Percentiles rank a stretch among this genome's conserved stretches.
phyloP scores from a whole-genome alignment of 2,113 vertebrate genomes.

The Pelusios castaneus region DNA sequence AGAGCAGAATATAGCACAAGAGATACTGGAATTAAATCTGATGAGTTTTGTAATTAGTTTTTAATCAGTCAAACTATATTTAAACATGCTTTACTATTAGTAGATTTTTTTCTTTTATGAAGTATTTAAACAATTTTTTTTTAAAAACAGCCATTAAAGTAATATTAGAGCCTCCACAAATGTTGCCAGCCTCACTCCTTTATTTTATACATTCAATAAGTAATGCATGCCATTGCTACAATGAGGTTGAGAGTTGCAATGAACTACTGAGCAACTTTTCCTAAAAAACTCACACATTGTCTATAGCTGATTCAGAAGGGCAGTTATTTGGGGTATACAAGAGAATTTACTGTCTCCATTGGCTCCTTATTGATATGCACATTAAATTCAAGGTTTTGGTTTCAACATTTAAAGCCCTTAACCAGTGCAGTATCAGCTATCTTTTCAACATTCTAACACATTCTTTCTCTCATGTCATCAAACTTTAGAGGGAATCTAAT shows the following conservation, averaged over 20 bases:
- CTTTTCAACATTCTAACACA: neutral
- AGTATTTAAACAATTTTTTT: neutral
- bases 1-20: neutral
- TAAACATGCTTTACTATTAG: neutral
- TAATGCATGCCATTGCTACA: neutral
- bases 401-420: neutral
- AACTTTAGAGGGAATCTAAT: too few relatives aligned
- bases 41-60: neutral
- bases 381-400: neutral
- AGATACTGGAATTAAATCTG: neutral
- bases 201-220: neutral
- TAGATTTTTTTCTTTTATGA: neutral
- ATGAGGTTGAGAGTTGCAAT: neutral
- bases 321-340: neutral
- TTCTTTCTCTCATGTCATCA: neutral
- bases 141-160: neutral
- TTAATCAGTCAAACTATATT: neutral
- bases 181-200: neutral
- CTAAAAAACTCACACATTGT: neutral
- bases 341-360: neutral
- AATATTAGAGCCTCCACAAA: neutral
- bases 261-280: neutral
- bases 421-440: neutral
- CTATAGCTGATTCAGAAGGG: neutral
- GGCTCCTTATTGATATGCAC: neutral